Base-by-base conservation (phyloP, 2,797 vertebrate genomes). In the Tauraco hartlaubi region DNA sequence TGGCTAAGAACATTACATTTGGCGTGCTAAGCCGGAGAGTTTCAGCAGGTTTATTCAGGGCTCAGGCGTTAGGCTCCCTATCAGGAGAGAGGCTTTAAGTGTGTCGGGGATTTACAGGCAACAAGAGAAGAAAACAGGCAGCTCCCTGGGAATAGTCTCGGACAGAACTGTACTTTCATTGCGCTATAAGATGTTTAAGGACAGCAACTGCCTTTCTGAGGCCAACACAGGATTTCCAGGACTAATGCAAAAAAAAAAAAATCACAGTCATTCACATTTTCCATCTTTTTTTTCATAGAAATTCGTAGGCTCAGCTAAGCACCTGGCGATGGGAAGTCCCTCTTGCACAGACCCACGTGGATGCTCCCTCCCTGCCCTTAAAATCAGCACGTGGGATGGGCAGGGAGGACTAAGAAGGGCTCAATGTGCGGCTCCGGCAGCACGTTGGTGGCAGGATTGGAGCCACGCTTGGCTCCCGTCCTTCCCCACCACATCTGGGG, bases 1-100 rank as follows among this genome's bases (percentile, higher is more conserved):
- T 90, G 80, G n/a, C 91, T 92, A 76, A 92, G 91, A 93, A 89
- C 80, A 69, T 91, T 81, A 55, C 91, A 76, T 63, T 56, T 2
- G 21, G 75, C 77, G 51, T 9, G 68, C 92, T 92, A 62, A 97
- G 91, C 85, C n/a, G 2, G 31, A 10, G 69, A 83, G 85, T 81
- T 76, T 69, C 59, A 68, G 92, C 52, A 46, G 88, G 85, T 96
- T 91, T 88, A 72, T 51, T 79, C 75, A 68, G 76, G 67, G 94
- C 94, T 91, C 92, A 92, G 64, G 63, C 77, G 3, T 52, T 80
- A 88, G 90, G 88, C 89, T 94, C 43, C 83, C 67, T 56, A 88
- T 33, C 88, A 62, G 90, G 37, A 83, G 92, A 89, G 76, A 88
- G 55, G 91, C 69, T 82, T 92, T 76, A 8, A 48, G 84, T 23